Evolutionary conservation across 2,888 invertebrate species (phyloP).

Genomic region (Meloe dianella): DNA sequence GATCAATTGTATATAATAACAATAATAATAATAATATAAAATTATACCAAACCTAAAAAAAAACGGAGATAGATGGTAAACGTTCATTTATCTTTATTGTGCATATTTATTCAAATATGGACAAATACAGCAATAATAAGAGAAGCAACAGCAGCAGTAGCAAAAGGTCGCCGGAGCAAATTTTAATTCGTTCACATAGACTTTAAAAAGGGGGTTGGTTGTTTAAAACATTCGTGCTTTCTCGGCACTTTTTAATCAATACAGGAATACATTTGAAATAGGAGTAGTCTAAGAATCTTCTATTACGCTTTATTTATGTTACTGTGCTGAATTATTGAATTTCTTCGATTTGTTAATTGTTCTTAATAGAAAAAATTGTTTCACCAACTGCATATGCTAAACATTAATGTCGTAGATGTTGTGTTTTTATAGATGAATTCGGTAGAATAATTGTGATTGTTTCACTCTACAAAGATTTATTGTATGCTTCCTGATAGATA

Average conservation of each 20-base stretch:
- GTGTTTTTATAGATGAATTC: too few species aligned
- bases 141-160: conserved; percentile 3
- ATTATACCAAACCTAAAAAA: not conserved
- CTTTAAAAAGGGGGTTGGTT: conserved; percentile 49
- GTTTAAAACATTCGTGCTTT: conserved; percentile 53
- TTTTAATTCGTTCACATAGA: conserved; percentile 52
- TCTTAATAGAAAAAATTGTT: too few species aligned
- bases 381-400: conserved; percentile 45
- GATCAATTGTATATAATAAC: conserved; percentile 7
- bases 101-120: not conserved
- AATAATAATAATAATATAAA: not conserved
- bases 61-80: too few species aligned
- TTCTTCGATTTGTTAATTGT: too few species aligned
- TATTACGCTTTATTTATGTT: too few species aligned
- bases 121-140: conserved; percentile 4
- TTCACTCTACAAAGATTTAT: too few species aligned
- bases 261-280: conserved; percentile 54
- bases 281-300: conserved; percentile 46
- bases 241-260: conserved; percentile 53
- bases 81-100: not conserved
- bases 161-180: conserved; percentile 43
- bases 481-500: too few species aligned
- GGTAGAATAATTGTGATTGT: too few species aligned
- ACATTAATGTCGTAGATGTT: too few species aligned
- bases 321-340: too few species aligned